phyloP scores from a whole-genome alignment of 2,797 vertebrate species.

The Scyliorhinus canicula region DNA sequence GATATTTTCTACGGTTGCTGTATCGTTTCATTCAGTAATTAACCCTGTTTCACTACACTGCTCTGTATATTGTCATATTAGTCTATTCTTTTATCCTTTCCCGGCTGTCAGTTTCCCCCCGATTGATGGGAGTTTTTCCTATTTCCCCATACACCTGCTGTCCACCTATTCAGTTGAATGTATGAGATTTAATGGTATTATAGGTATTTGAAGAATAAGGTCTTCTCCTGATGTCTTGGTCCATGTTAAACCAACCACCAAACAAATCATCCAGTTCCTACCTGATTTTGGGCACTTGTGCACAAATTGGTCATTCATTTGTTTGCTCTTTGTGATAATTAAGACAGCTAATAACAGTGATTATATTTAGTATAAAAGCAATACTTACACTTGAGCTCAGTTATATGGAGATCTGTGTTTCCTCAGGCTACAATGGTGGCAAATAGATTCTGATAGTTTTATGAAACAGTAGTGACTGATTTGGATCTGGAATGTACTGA shows the following conservation, averaged over 20 bases:
- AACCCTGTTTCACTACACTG: no score
- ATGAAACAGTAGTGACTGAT: neutral
- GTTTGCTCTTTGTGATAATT: neutral
- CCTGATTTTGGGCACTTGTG: neutral
- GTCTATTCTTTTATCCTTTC: no score
- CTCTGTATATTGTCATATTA: no score
- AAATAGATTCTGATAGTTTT: neutral
- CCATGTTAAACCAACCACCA: neutral
- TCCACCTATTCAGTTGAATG: neutral
- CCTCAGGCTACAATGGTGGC: neutral
- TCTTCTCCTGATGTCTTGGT: neutral
- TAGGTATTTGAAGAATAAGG: no score
- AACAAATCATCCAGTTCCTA: neutral
- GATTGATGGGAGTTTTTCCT: no score
- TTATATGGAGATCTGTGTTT: neutral
- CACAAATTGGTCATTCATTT: neutral
- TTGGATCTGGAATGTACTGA: no score
- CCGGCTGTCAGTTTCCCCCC: no score
- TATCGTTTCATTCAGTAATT: no score
- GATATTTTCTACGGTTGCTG: no score
- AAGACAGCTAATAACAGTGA: neutral
- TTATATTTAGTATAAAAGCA: neutral
- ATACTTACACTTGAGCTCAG: neutral
- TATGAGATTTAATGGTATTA: no score
- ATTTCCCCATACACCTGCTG: no score